These are phyloP conservation scores for Zhengitettix transpicula DNA, from an alignment of 2,888 invertebrate species.

Conservation along the genomic window DNA sequence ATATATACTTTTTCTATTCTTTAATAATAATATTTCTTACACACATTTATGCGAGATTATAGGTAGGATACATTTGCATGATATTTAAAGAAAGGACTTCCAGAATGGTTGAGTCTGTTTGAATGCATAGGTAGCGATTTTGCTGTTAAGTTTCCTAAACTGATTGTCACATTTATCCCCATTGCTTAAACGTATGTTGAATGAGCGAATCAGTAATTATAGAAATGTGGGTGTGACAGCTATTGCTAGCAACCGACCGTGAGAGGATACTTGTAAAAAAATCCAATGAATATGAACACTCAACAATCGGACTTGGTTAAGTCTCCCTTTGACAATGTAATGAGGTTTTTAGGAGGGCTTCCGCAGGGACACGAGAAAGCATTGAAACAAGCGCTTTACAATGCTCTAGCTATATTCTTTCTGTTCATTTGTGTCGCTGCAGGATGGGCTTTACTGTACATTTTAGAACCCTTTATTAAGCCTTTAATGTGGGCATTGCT, in stretches of 20 bases:
- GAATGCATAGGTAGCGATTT: too few species aligned
- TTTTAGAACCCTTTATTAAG: slow-evolving; percentile 80
- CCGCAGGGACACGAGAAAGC: slow-evolving; percentile 72
- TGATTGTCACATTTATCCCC: too few species aligned
- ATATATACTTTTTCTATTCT: too few species aligned
- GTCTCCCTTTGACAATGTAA: slow-evolving; percentile 46
- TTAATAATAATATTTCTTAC: too few species aligned
- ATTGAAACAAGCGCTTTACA: slow-evolving; percentile 82
- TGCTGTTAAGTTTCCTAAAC: too few species aligned
- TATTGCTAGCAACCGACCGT: neutral
- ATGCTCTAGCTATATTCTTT: slow-evolving; percentile 66
- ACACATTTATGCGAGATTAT: too few species aligned
- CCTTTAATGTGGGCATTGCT: slow-evolving; percentile 91
- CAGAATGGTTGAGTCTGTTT: too few species aligned
- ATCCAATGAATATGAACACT: slow-evolving; percentile 1
- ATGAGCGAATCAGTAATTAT: too few species aligned
- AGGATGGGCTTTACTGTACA: slow-evolving; percentile 62
- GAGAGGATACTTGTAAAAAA: neutral
- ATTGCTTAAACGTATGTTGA: too few species aligned
- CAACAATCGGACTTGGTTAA: slow-evolving; percentile 4
- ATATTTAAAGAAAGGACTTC: too few species aligned
- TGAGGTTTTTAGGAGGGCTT: slow-evolving; percentile 43
- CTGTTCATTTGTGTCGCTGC: slow-evolving; percentile 50
- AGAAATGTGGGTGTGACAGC: neutral
- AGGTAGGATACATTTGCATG: too few species aligned